Conservation (phyloP, 2,888 invertebrate species). For the Melolontha melolontha region DNA sequence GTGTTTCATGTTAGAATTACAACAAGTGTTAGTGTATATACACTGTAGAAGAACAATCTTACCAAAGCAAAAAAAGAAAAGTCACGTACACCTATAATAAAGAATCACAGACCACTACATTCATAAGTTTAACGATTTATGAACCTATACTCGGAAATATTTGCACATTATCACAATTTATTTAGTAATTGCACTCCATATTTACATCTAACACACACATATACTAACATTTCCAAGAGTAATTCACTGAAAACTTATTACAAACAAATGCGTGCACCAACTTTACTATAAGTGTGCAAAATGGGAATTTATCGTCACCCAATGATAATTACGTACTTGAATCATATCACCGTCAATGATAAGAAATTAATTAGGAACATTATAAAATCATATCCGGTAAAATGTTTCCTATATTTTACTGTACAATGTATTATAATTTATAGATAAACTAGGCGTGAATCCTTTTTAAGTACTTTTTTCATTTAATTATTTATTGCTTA, state of each 20-base stretch:
- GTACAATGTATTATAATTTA: conserved; percentile 9
- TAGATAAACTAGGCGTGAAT: conserved; percentile 27
- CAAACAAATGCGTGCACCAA: neutral
- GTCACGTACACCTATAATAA: too few species aligned
- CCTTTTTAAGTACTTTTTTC: conserved; percentile 11
- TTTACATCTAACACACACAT: too few species aligned
- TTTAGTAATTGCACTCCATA: too few species aligned
- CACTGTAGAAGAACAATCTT: too few species aligned
- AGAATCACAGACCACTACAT: too few species aligned
- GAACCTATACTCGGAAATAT: too few species aligned
- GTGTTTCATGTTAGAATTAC: too few species aligned
- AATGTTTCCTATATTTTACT: conserved; percentile 19
- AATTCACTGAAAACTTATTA: neutral
- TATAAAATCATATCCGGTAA: conserved; percentile 30
- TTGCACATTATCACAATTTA: too few species aligned
- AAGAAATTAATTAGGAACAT: conserved; percentile 32
- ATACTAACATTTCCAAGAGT: too few species aligned
- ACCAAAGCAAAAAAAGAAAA: too few species aligned
- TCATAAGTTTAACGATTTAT: too few species aligned
- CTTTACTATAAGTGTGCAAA: neutral
- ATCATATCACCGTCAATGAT: conserved; percentile 35
- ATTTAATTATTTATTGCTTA: conserved; percentile 21
- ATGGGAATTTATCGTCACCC: conserved; percentile 18
- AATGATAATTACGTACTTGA: conserved; percentile 15
- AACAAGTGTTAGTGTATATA: too few species aligned